Conservation (phyloP, 2,797 vertebrate species). For the Siniperca undulata region DNA sequence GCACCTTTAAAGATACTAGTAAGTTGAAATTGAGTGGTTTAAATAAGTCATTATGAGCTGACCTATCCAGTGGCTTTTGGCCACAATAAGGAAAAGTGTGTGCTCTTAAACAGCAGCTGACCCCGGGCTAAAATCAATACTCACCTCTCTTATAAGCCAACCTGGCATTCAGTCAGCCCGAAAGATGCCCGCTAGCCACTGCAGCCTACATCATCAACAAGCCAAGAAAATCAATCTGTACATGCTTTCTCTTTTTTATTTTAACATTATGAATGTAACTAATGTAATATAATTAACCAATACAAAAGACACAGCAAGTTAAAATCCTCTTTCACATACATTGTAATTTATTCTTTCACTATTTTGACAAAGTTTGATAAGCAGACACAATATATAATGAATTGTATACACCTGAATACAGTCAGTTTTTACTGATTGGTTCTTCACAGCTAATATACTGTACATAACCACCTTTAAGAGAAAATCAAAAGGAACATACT, state of each 20-base stretch:
- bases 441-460: conserved; percentile 64
- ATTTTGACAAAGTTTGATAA: conserved; percentile 66
- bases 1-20: not conserved
- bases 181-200: not conserved
- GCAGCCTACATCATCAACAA: not conserved
- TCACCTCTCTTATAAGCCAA: conserved; percentile 21
- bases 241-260: conserved; percentile 14
- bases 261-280: conserved; percentile 13
- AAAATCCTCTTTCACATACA: conserved; percentile 61
- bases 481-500: conserved; percentile 41
- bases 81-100: conserved; percentile 9
- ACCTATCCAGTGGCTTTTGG: not conserved
- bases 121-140: conserved; percentile 38
- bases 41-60: not conserved
- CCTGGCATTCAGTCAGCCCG: not conserved
- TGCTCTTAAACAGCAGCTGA: conserved; percentile 23
- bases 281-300: not conserved
- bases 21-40: not conserved
- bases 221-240: not conserved
- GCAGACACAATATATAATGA: conserved; percentile 64
- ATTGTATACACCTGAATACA: conserved; percentile 63
- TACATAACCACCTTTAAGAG: conserved; percentile 61
- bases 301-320: conserved; percentile 46
- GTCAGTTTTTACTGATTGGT: conserved; percentile 42
- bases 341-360: conserved; percentile 74